A percentile compares a stretch with the other conserved stretches of the same genome.
phyloP scores from a whole-genome alignment of 2,888 invertebrate genomes.

The Drosophila melanosoma region DNA sequence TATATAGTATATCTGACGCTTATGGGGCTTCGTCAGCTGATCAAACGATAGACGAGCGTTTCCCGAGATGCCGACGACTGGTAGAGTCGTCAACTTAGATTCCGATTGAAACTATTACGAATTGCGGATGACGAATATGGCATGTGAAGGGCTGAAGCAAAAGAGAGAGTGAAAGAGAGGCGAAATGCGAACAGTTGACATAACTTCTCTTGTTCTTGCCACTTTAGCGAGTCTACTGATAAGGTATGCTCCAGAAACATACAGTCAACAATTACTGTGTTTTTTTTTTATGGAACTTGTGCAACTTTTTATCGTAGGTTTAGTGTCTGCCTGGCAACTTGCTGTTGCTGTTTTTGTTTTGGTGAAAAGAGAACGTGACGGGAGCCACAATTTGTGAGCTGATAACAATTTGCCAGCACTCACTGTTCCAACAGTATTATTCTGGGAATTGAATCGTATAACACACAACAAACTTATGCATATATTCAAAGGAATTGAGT shows the following conservation, averaged over 20 bases:
- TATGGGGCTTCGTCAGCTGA: conserved; percentile 42
- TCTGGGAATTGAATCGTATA: conserved; percentile 43
- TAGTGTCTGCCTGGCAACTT: conserved; percentile 14
- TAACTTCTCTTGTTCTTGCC: conserved; percentile 36
- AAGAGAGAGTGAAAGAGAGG: neutral
- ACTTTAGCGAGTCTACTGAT: conserved; percentile 32
- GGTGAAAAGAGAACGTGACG: conserved; percentile 35
- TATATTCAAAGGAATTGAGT: neutral
- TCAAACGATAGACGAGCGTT: conserved; percentile 34
- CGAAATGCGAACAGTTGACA: conserved; percentile 39
- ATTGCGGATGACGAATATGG: conserved; percentile 22
- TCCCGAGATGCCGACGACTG: conserved; percentile 47
- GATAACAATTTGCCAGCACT: conserved; percentile 25
- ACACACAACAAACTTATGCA: neutral
- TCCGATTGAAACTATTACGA: conserved; percentile 19
- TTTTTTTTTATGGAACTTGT: conserved; percentile 20
- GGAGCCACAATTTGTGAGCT: conserved; percentile 31
- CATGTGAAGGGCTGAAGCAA: neutral
- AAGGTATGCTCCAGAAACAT: conserved; percentile 35
- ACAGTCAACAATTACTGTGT: conserved; percentile 7
- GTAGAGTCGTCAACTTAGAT: conserved; percentile 9
- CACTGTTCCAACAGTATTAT: conserved; percentile 13
- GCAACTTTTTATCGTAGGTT: conserved; percentile 35
- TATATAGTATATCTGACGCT: neutral
- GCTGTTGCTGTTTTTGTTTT: conserved; percentile 9